phyloP scores from a whole-genome alignment of 2,888 invertebrate genomes.

The Andrena haemorrhoa region DNA sequence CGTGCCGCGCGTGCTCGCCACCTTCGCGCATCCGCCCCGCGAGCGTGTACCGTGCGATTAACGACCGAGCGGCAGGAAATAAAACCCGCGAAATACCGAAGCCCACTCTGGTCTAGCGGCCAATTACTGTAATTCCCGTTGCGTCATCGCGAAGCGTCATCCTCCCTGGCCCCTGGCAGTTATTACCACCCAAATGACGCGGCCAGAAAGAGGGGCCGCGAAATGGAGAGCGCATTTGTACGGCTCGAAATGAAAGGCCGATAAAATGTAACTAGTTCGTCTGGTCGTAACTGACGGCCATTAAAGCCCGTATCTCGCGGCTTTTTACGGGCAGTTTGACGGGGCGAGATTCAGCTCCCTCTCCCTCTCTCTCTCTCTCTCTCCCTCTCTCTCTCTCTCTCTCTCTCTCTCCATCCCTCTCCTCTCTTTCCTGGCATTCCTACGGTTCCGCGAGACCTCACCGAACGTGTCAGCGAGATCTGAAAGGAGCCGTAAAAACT shows the following conservation, averaged over 20 bases:
- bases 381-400: slow-evolving; percentile 31
- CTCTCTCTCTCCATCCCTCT: neutral
- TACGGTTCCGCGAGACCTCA: slow-evolving; percentile 41
- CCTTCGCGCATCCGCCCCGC: slow-evolving; percentile 28
- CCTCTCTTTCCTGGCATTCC: slow-evolving; percentile 62
- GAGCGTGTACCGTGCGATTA: slow-evolving; percentile 30
- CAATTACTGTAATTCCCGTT: slow-evolving; percentile 29
- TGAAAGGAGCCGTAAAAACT: slow-evolving; percentile 71
- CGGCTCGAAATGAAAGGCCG: slow-evolving; percentile 53
- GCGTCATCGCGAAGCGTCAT: neutral
- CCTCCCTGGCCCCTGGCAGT: neutral
- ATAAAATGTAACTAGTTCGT: slow-evolving; percentile 74
- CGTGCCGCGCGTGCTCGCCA: slow-evolving; percentile 41
- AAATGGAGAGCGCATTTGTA: slow-evolving; percentile 8
- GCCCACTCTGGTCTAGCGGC: neutral
- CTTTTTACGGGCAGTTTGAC: slow-evolving; percentile 71
- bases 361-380: neutral
- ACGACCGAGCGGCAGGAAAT: neutral
- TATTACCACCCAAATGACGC: slow-evolving; percentile 10
- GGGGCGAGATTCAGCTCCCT: slow-evolving; percentile 56
- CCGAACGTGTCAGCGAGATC: slow-evolving; percentile 70
- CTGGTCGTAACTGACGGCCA: slow-evolving; percentile 61
- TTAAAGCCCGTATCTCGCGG: slow-evolving; percentile 69
- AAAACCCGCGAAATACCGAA: slow-evolving; percentile 20
- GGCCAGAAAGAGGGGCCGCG: slow-evolving; percentile 7